Evolutionary conservation across 2,113 vertebrate species (phyloP).

Genomic region (Amblyornis subalaris): DNA sequence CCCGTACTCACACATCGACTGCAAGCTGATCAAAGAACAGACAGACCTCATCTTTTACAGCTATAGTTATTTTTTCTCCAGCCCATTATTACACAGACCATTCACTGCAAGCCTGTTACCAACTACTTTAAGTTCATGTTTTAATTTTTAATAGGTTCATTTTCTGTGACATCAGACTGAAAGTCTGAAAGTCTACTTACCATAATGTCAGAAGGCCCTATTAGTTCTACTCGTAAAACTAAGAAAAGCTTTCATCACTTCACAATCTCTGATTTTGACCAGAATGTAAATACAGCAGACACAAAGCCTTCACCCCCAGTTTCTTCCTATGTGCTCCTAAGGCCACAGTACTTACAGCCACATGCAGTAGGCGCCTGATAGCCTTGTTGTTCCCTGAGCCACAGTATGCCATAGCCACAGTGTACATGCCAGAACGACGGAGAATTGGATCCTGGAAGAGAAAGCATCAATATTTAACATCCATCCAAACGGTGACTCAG

Average conservation of each 20-base stretch:
- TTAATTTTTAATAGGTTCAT: not conserved
- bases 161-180: not conserved
- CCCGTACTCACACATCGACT: not conserved
- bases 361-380: constrained; percentile 93
- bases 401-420: constrained; percentile 98
- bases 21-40: not conserved
- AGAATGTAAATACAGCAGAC: not conserved
- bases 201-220: not conserved
- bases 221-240: not conserved
- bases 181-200: not conserved
- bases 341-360: constrained; percentile 84
- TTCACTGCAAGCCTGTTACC: not conserved
- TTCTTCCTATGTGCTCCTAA: not conserved
- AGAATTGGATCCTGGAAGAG: constrained; percentile 92
- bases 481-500: not conserved
- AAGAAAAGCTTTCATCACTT: not conserved
- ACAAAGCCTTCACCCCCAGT: not conserved
- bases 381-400: constrained; percentile 99
- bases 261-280: not conserved
- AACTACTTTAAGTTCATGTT: not conserved
- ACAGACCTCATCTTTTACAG: not conserved
- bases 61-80: not conserved
- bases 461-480: not conserved
- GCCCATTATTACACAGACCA: not conserved
- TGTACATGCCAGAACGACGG: constrained; percentile 97